Conservation (phyloP, 2,888 invertebrate genomes). For the Drosophila parthenogenetica region DNA sequence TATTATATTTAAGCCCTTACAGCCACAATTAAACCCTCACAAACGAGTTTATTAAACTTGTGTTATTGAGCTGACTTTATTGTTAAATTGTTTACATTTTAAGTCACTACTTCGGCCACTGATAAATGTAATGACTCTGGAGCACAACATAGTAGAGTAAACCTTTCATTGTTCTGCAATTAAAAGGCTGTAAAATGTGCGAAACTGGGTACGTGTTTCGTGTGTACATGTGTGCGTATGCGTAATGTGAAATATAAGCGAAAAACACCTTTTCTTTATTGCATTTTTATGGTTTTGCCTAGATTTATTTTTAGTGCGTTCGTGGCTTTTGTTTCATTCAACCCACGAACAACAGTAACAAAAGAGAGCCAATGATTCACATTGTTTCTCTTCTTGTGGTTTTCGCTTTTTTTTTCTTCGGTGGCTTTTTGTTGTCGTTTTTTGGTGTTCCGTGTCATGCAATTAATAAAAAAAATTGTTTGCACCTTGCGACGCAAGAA, state of each 20-base stretch:
- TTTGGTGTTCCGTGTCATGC: constrained; percentile 57
- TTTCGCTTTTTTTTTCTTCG: not conserved
- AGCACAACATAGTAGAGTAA: constrained; percentile 6
- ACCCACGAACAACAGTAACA: constrained; percentile 33
- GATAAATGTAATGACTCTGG: constrained; percentile 15
- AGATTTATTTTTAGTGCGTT: constrained; percentile 59
- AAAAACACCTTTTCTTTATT: constrained; percentile 63
- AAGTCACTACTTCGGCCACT: constrained; percentile 14
- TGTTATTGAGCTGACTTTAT: not conserved
- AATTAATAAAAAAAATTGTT: constrained; percentile 72
- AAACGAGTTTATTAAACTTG: not conserved
- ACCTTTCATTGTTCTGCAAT: constrained; percentile 21
- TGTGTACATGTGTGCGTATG: constrained; percentile 1
- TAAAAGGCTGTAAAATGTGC: constrained; percentile 13
- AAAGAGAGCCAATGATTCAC: constrained; percentile 45
- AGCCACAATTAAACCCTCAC: too few relatives aligned
- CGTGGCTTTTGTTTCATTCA: constrained; percentile 63
- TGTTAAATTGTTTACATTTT: constrained; percentile 7
- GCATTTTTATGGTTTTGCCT: constrained; percentile 67
- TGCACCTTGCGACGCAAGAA: constrained; percentile 55
- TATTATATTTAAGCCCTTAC: too few relatives aligned
- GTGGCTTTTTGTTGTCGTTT: constrained; percentile 21
- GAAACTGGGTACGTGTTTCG: not conserved
- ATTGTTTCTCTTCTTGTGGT: constrained; percentile 12
- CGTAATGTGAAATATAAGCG: constrained; percentile 18